These are phyloP conservation scores for Trissolcus brochymenae DNA, from an alignment of 2,888 invertebrate species.

Conservation along the genomic window DNA sequence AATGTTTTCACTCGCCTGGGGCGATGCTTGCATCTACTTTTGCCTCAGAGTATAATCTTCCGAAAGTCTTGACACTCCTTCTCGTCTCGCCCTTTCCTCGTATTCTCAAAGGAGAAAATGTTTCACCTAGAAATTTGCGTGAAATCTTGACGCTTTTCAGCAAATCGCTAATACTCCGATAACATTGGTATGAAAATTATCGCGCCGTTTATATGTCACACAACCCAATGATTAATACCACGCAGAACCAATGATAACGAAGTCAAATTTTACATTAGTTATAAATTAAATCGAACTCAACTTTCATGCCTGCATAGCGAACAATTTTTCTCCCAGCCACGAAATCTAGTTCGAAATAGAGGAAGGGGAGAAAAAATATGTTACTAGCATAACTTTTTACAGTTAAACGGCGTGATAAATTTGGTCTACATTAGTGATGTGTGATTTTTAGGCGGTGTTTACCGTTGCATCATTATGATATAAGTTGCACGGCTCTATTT, in stretches of 20 bases:
- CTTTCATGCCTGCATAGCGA: no score
- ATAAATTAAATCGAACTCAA: no score
- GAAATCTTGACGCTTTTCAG: slow-evolving; percentile 36
- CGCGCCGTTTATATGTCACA: no score
- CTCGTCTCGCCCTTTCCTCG: slow-evolving; percentile 40
- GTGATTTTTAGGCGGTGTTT: slow-evolving; percentile 14
- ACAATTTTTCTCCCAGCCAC: no score
- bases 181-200: background rate
- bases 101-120: slow-evolving; percentile 51
- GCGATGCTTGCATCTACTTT: slow-evolving; percentile 56
- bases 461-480: slow-evolving; percentile 44
- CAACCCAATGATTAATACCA: no score
- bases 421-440: background rate
- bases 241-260: no score
- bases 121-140: slow-evolving; percentile 51
- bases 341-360: no score
- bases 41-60: slow-evolving; percentile 55
- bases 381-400: no score
- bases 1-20: slow-evolving; percentile 58
- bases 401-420: no score
- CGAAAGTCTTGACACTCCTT: slow-evolving; percentile 57
- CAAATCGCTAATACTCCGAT: slow-evolving; percentile 12
- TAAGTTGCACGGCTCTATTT: slow-evolving; percentile 25
- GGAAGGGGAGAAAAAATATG: no score
- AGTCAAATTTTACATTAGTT: no score